Percentiles rank a stretch among this genome's conserved stretches.
Evolutionary conservation across 2,888 invertebrate species (phyloP).

Genomic region (Brachyptera putata): DNA sequence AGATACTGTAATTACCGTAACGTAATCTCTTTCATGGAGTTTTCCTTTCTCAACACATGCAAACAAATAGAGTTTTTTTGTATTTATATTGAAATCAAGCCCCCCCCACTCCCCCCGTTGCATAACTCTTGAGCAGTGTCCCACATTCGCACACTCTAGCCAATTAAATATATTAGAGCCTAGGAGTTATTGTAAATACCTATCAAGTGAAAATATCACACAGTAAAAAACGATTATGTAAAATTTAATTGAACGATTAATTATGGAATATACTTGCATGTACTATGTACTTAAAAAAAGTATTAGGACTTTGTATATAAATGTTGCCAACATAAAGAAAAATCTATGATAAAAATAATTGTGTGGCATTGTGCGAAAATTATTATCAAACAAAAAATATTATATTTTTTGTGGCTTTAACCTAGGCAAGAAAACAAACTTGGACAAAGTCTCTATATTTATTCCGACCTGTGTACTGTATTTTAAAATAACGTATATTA

Average conservation of each 20-base stretch:
- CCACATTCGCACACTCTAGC: constrained; percentile 3
- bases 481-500: too few species aligned
- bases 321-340: constrained; percentile 29
- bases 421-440: too few species aligned
- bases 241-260: constrained; percentile 23
- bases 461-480: too few species aligned
- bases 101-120: too few species aligned
- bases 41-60: too few species aligned
- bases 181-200: constrained; percentile 31
- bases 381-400: constrained; percentile 1
- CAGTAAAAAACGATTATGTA: constrained; percentile 3
- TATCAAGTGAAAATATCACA: constrained; percentile 7
- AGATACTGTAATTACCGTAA: too few species aligned
- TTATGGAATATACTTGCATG: constrained; percentile 31
- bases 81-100: too few species aligned
- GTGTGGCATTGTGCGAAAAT: constrained; percentile 10
- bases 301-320: constrained; percentile 31
- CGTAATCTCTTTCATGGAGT: neutral
- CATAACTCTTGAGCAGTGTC: neutral
- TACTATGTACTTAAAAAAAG: constrained; percentile 31
- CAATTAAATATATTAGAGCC: constrained; percentile 21
- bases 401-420: too few species aligned
- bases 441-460: too few species aligned
- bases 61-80: too few species aligned
- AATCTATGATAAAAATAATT: too few species aligned